Evolutionary conservation across 2,113 vertebrate species (phyloP).

Genomic region (Phyllostomus discolor): DNA sequence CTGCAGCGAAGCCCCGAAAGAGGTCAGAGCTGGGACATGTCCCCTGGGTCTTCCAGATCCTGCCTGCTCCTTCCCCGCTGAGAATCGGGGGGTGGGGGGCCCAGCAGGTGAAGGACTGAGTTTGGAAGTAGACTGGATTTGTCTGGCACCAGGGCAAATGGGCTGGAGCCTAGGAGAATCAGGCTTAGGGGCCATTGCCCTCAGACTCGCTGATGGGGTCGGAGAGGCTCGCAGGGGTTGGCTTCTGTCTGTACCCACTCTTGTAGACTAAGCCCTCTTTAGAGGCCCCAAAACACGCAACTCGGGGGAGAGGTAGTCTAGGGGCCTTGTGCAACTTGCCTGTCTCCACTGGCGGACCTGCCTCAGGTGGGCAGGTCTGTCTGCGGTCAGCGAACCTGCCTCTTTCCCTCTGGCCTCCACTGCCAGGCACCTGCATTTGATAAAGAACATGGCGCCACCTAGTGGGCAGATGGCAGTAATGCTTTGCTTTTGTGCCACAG

Average conservation of each 20-base stretch:
- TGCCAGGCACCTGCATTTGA: background rate
- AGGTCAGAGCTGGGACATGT: conserved; percentile 81
- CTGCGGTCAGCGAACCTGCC: background rate
- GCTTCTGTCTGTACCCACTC: background rate
- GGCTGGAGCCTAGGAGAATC: background rate
- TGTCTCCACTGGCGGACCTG: background rate
- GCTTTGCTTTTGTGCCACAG: background rate
- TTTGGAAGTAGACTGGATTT: background rate
- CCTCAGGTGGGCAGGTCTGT: background rate
- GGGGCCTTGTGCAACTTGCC: background rate
- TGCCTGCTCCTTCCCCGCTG: background rate
- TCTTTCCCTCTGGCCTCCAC: background rate
- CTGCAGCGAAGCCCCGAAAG: conserved; percentile 88
- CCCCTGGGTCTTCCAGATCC: fast-evolving
- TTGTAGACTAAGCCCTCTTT: background rate
- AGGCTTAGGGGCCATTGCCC: background rate
- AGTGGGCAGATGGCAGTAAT: background rate
- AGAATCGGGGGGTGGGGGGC: background rate
- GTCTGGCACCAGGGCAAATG: background rate
- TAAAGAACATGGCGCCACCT: conserved; percentile 12
- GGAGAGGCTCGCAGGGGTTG: background rate
- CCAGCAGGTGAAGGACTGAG: background rate
- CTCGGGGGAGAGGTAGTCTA: background rate
- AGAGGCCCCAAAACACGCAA: background rate
- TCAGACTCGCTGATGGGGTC: background rate